A percentile compares a stretch with the other conserved stretches of the same genome.
Conservation (phyloP, 2,797 vertebrate species). For the Lutjanus campechanus region DNA sequence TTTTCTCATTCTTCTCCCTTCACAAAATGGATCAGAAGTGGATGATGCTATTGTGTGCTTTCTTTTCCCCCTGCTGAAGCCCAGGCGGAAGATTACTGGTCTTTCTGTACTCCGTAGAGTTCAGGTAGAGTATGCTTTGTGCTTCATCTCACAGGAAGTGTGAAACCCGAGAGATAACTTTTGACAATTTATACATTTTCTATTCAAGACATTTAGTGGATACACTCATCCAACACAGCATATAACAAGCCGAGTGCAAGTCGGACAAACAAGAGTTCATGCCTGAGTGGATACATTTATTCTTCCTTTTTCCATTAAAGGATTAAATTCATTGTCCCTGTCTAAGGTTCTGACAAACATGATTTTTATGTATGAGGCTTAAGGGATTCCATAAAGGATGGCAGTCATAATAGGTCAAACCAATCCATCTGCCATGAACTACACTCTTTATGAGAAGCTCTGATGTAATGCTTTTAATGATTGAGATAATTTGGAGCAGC, state of each 20-base stretch:
- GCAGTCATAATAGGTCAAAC: slow-evolving; percentile 44
- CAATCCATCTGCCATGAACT: slow-evolving; percentile 42
- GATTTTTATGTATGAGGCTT: slow-evolving; percentile 48
- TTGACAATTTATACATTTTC: slow-evolving; percentile 44
- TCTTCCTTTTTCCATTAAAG: slow-evolving; percentile 42
- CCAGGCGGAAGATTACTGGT: slow-evolving; percentile 61
- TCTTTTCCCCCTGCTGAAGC: slow-evolving; percentile 48
- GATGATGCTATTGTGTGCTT: slow-evolving; percentile 69
- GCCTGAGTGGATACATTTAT: slow-evolving; percentile 34
- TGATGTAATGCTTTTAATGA: slow-evolving; percentile 32
- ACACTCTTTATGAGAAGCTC: slow-evolving; percentile 18
- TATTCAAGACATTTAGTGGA: slow-evolving; percentile 38
- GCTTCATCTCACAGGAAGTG: slow-evolving; percentile 43
- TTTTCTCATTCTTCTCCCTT: slow-evolving; percentile 64
- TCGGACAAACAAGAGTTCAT: slow-evolving; percentile 51
- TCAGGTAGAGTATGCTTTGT: slow-evolving; percentile 60
- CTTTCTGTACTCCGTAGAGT: slow-evolving; percentile 41
- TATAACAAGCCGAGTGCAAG: slow-evolving; percentile 38
- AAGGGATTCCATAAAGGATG: slow-evolving; percentile 40
- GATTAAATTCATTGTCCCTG: slow-evolving; percentile 46
- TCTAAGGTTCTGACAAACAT: slow-evolving; percentile 42
- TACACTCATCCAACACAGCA: slow-evolving; percentile 32
- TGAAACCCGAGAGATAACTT: slow-evolving; percentile 47
- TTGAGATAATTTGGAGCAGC: slow-evolving; percentile 18
- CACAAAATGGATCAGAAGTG: slow-evolving; percentile 68